phyloP scores from a whole-genome alignment of 2,113 vertebrate genomes.

The Pyxicephalus adspersus region DNA sequence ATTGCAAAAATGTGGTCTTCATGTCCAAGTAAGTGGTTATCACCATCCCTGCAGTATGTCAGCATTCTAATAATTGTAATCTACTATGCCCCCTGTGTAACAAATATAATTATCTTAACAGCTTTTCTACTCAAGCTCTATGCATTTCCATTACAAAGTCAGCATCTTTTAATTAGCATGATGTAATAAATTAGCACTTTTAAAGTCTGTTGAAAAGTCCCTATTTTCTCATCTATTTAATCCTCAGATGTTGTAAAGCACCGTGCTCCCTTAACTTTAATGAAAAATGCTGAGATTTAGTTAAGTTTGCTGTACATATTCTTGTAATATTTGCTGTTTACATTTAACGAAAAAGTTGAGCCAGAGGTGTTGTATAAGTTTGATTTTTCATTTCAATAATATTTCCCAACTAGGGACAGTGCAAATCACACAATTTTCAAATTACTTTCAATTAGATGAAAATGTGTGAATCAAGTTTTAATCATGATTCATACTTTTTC shows the following conservation, averaged over 20 bases:
- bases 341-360: no score
- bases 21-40: constrained; percentile 59
- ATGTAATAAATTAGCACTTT: constrained; percentile 75
- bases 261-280: constrained; percentile 48
- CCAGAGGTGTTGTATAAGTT: no score
- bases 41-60: constrained; percentile 60
- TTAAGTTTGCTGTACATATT: constrained; percentile 21
- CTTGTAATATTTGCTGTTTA: background rate
- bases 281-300: constrained; percentile 36
- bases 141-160: constrained; percentile 73
- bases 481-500: no score
- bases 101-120: constrained; percentile 75
- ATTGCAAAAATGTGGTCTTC: constrained; percentile 61
- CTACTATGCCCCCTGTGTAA: constrained; percentile 66
- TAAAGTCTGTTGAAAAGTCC: constrained; percentile 70
- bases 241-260: constrained; percentile 72
- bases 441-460: no score
- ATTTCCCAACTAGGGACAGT: no score
- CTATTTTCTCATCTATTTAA: constrained; percentile 75
- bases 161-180: constrained; percentile 74
- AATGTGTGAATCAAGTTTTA: no score
- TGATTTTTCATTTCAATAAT: no score
- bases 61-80: constrained; percentile 71
- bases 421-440: no score
- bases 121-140: constrained; percentile 67